Conservation (phyloP, 1,140 invertebrate genomes). For the Zaprionus taronus region DNA sequence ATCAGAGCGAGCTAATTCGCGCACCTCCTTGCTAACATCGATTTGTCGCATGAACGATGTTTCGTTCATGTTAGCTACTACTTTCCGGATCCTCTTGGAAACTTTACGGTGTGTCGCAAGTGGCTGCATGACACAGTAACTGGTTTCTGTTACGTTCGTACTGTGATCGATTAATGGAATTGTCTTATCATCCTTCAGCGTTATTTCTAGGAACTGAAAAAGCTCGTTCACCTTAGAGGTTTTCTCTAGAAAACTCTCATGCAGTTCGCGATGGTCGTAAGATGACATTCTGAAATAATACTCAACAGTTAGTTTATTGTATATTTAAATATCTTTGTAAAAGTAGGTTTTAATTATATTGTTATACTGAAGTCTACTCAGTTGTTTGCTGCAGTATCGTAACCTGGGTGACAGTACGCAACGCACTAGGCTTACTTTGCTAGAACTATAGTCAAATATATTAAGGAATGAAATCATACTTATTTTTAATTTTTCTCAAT, state of each 20-base stretch:
- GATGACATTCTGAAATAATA: background rate
- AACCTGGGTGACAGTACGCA: background rate
- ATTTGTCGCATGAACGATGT: conserved; percentile 56
- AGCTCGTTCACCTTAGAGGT: conserved; percentile 43
- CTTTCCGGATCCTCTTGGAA: background rate
- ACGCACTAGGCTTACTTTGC: background rate
- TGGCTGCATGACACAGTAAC: conserved; percentile 5
- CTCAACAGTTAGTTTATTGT: background rate
- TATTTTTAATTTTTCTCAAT: background rate
- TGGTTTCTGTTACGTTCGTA: conserved; percentile 23
- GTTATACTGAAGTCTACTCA: background rate
- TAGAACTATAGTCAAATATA: background rate
- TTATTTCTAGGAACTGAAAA: conserved; percentile 24
- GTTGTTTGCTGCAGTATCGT: background rate
- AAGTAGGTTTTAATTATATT: background rate
- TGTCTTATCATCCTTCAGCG: conserved; percentile 22
- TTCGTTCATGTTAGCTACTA: conserved; percentile 14
- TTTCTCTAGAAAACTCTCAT: conserved; percentile 44
- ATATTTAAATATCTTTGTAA: background rate
- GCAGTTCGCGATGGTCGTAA: conserved; percentile 5
- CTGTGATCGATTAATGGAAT: conserved; percentile 44
- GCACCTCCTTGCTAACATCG: conserved; percentile 19
- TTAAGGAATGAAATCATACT: background rate
- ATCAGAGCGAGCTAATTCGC: conserved; percentile 24
- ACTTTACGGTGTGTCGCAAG: background rate